Conservation (phyloP, 2,888 invertebrate genomes). For the Aplocera efformata region DNA sequence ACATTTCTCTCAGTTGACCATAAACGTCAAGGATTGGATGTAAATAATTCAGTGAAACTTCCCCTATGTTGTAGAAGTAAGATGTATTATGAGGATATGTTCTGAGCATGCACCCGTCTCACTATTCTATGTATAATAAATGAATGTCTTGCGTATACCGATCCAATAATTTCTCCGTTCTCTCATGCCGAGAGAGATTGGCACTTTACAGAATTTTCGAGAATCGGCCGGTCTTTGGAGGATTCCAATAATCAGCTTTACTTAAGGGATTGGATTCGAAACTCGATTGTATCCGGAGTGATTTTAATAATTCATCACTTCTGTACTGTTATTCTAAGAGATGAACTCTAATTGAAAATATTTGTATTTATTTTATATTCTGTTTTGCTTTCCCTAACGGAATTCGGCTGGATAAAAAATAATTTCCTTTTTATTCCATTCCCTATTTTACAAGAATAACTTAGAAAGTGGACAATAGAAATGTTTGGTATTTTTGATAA, state of each 20-base stretch:
- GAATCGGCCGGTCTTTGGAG: constrained; percentile 54
- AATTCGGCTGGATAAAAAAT: background rate
- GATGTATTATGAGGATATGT: no score
- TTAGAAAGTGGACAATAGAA: no score
- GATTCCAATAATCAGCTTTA: constrained; percentile 76
- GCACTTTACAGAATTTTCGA: constrained; percentile 69
- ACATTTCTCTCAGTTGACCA: constrained; percentile 62
- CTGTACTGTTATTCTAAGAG: constrained; percentile 49
- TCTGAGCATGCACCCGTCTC: constrained; percentile 22
- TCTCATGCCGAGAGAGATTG: constrained; percentile 61
- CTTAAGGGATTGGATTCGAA: constrained; percentile 77
- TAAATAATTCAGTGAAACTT: constrained; percentile 60
- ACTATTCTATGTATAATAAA: constrained; percentile 57
- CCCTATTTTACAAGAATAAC: no score
- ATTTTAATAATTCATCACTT: constrained; percentile 77
- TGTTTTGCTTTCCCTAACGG: background rate
- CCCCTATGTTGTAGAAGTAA: constrained; percentile 34
- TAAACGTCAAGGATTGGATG: constrained; percentile 60
- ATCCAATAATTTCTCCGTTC: constrained; percentile 60
- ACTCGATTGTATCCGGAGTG: constrained; percentile 72
- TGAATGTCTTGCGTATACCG: constrained; percentile 56
- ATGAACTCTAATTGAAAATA: constrained; percentile 48
- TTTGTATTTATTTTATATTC: constrained; percentile 42
- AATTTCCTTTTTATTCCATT: no score
- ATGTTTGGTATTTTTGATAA: background rate